phyloP scores from a whole-genome alignment of 2,113 vertebrate species.

The Sinocyclocheilus anophthalmus region DNA sequence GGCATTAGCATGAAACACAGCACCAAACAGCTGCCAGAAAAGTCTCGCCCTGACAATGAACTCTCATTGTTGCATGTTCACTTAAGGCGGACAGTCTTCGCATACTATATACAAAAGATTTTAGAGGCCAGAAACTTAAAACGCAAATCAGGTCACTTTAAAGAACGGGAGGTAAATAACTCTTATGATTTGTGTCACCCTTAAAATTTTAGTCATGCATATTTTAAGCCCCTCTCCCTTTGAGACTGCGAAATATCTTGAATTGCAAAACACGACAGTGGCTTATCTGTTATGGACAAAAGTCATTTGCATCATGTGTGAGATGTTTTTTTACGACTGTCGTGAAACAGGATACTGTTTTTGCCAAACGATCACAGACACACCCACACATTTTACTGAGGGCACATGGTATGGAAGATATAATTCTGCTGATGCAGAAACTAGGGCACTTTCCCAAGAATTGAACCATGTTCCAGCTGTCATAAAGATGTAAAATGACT shows the following conservation, averaged over 20 bases:
- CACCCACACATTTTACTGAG: slow-evolving; percentile 38
- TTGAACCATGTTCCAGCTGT: slow-evolving; percentile 51
- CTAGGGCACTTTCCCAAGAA: slow-evolving; percentile 60
- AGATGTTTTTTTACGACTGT: slow-evolving; percentile 6
- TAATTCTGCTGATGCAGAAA: background rate
- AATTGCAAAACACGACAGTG: background rate
- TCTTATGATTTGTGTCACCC: background rate
- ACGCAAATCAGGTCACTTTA: slow-evolving; percentile 26
- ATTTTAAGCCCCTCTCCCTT: background rate
- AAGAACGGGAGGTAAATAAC: background rate
- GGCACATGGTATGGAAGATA: slow-evolving; percentile 47
- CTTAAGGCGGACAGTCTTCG: slow-evolving; percentile 29
- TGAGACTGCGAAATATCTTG: slow-evolving; percentile 2
- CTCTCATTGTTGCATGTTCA: background rate
- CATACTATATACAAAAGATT: slow-evolving; percentile 28
- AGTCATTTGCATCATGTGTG: background rate
- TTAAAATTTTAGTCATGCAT: background rate
- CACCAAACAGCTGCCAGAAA: slow-evolving; percentile 40
- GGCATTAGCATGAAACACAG: background rate
- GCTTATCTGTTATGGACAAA: background rate
- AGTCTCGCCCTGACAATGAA: slow-evolving; percentile 36
- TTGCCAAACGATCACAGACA: slow-evolving; percentile 13
- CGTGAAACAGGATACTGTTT: slow-evolving; percentile 16
- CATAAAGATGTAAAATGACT: slow-evolving; percentile 42
- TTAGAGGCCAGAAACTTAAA: slow-evolving; percentile 8